Evolutionary conservation across 1,140 invertebrate species (phyloP).

Genomic region (Luehdorfia chinensis): DNA sequence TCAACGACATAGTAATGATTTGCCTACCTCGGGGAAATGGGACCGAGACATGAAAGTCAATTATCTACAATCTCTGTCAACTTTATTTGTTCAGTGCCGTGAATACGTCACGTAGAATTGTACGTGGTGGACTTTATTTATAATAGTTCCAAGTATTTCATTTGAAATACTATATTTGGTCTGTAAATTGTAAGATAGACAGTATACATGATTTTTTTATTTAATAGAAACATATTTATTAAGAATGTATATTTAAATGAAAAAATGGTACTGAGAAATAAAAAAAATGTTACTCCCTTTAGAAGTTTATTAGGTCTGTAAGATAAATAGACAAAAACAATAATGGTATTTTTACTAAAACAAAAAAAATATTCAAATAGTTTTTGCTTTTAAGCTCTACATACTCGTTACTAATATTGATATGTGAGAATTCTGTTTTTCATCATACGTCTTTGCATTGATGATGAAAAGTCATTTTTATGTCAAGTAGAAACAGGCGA

Average conservation of each 20-base stretch:
- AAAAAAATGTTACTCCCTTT: no score
- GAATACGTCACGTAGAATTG: constrained; percentile 14
- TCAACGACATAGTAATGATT: constrained; percentile 34
- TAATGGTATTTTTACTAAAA: no score
- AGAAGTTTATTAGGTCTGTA: no score
- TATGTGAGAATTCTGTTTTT: no score
- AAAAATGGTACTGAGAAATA: no score
- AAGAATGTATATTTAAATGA: no score
- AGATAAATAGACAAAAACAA: no score
- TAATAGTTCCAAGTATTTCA: neutral
- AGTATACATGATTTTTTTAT: no score
- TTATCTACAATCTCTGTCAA: constrained; percentile 47
- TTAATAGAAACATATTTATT: no score
- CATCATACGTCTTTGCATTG: neutral
- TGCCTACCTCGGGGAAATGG: constrained; percentile 31
- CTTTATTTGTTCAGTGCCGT: constrained; percentile 31
- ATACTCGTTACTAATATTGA: no score
- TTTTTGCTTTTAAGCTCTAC: no score
- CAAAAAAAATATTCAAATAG: no score
- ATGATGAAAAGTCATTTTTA: constrained; percentile 16
- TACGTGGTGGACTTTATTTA: neutral
- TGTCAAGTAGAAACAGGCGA: constrained; percentile 13
- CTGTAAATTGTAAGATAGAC: neutral
- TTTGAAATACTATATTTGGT: neutral
- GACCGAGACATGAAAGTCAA: constrained; percentile 40